These are phyloP conservation scores for Tetropium fuscum DNA, from an alignment of 2,888 invertebrate species.

Conservation along the genomic window DNA sequence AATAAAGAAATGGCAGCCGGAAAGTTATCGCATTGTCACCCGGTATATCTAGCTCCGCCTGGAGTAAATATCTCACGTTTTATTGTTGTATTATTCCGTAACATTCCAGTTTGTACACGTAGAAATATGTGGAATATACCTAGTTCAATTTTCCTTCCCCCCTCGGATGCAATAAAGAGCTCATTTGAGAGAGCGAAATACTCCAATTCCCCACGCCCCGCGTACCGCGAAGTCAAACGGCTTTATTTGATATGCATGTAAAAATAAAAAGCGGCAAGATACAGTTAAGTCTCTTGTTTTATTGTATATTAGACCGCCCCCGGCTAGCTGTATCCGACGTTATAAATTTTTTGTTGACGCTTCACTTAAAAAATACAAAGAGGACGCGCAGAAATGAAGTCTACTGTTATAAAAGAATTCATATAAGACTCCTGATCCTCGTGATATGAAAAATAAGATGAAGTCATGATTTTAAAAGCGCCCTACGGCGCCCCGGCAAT, in stretches of 20 bases:
- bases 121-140: conserved; percentile 16
- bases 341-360: conserved; percentile 36
- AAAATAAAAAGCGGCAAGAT: conserved; percentile 22
- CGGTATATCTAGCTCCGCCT: too few species aligned
- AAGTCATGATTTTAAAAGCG: conserved; percentile 52
- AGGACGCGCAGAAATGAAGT: conserved; percentile 21
- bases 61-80: conserved; percentile 4
- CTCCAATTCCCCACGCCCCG: conserved; percentile 9
- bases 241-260: conserved; percentile 22
- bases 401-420: conserved; percentile 28
- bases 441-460: conserved; percentile 54
- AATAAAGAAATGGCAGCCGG: too few species aligned
- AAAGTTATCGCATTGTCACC: too few species aligned
- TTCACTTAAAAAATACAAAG: conserved; percentile 25
- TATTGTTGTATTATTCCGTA: conserved; percentile 9
- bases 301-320: conserved; percentile 35
- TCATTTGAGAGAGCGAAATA: conserved; percentile 21
- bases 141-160: conserved; percentile 16
- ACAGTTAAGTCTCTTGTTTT: conserved; percentile 28
- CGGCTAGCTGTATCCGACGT: conserved; percentile 27
- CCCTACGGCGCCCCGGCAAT: conserved; percentile 50
- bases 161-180: conserved; percentile 12
- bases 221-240: conserved; percentile 19
- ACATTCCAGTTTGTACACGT: conserved; percentile 11
- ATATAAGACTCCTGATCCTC: conserved; percentile 37